Base-by-base conservation (phyloP, 2,113 vertebrate genomes). In the Elephantulus edwardii region DNA sequence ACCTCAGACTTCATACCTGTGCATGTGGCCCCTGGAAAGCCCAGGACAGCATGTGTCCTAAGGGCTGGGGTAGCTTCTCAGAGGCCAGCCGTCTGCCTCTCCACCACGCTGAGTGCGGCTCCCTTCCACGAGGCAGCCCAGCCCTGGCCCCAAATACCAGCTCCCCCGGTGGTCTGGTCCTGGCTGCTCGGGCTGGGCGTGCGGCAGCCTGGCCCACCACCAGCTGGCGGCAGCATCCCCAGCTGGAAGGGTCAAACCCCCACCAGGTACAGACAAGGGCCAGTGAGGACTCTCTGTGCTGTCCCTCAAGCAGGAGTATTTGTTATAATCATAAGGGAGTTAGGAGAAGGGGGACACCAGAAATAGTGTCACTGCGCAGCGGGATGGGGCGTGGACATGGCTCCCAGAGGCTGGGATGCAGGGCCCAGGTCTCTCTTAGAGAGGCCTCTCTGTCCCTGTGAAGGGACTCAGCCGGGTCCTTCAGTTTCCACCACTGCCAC, bases 321-420 rank as follows among this genome's bases (percentile, higher is more conserved):
- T 6, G 0, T 42, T 6, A 35, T 0, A 2, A 22, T 2, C 74
- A 12, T 28, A 66, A 66, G 35, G 0, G 1, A 26, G 30, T 52
- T 14, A 44, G 16, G 26, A 8, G n/a, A 76, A 60, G n/a, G 60
- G 16, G 35, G 10, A 8, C 6, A 1, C 58, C 70, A 77, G 48
- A 50, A 35, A 5, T 28, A 4, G 35, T 20, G 44, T 28, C 80
- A 40, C 8, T 24, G 46, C 42, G 28, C n/a, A 44, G 68, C 12
- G 12, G 0, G 46, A 17, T 3, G 30, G 0, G 70, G 46, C 19
- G 46, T 4, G 17, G 40, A n/a, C 60, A 3, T 38, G 44, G 0
- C 4, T 35, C 38, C 22, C 71, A 19, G 28, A 68, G 56, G 46
- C 33, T 33, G 40, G 4, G 7, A 17, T 33, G 52, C 48, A 1